Base-by-base conservation (phyloP, 2,888 invertebrate species). In the Fragum fragum region DNA sequence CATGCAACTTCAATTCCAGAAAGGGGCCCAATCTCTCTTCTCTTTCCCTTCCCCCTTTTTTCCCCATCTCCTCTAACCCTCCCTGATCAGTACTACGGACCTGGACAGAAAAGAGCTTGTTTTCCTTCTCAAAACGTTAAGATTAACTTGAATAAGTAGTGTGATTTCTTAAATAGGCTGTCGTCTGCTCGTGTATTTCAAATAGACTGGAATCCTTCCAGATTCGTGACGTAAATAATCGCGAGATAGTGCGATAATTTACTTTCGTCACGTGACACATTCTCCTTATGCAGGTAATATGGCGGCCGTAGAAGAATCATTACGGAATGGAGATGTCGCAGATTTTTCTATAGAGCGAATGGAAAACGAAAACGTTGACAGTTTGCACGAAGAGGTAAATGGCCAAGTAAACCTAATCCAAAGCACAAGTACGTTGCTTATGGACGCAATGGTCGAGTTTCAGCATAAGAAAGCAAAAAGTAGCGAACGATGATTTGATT, bases 241-340 rank as follows among this genome's bases (percentile, higher is more conserved):
- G 88, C 89, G 90, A 91, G 89, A 89, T 83, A 82, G 84, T 86
- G 90, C 87, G 90, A 90, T 90, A 90, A 89, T 90, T 88, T 90
- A 87, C 87, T 79, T 73, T 88, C 88, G 90, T 92, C 92, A 92
- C 92, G 92, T 92, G 92, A 92, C 84, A 76, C 87, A 82, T 77
- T 86, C 88, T 89, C 87, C 87, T 89, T 86, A 88, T 91, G 90
- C 88, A 90, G 90, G 88, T 90, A 92, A 90, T 89, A 92, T 92
- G 92, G 92, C 92, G 90, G 92, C 91, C 87, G 91, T 92, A 63
- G 88, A 90, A 76, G 89, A 90, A 79, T 87, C 87, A 72, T 73
- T 83, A 76, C 88, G 89, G 88, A 92, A 92, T 89, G 92, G 92
- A 83, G 92, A 91, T 84, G 90, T 91, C 80, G 79, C 90, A 81